Base-by-base conservation (phyloP, 1,140 invertebrate genomes). In the Potamilus streckersoni region DNA sequence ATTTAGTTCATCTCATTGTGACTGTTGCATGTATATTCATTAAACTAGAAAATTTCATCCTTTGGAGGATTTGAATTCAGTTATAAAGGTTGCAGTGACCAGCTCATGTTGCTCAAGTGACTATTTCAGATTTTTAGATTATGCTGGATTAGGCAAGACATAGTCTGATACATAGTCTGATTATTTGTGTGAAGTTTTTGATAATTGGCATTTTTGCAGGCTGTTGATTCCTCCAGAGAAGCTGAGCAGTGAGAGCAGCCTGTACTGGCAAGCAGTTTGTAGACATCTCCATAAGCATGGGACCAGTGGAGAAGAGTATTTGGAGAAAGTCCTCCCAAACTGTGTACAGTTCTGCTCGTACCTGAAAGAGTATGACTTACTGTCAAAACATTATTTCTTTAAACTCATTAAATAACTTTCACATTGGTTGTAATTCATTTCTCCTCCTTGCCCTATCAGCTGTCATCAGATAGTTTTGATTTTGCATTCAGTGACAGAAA, bases 231-330 rank as follows among this genome's bases (percentile, higher is more conserved):
- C 92, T 15, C 68, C 91, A 17, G 91, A 92, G 0, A 87, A 91
- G 8, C 82, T 84, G 69, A 86, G 79, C 14, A 83, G 85, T 82
- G 93, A 94, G 83, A 92, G 90, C 78, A 89, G 92, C 12, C 85
- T 94, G 1, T 93, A 92, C 81, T 94, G 93, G 93, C 89, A 91
- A 49, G 92, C 90, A 80, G 83, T 94, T 5, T 90, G 91, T 67
- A 73, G 83, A 69, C 80, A 84, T 71, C 65, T 90, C 15, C 76
- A 83, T 58, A 65, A 70, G 13, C 74, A 84, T 23, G 87, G 87
- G 16, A 77, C 79, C 3, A 76, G 86, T 16, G 87, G 81, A 60
- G 89, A 89, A 19, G 88, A 89, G 55, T 80, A 86, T 31, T 75
- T 91, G 63, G 91, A 92, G n/a, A 84, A 82, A 71, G 81, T 92